Conservation (phyloP, 1,140 invertebrate species). For the Chelonus insularis region DNA sequence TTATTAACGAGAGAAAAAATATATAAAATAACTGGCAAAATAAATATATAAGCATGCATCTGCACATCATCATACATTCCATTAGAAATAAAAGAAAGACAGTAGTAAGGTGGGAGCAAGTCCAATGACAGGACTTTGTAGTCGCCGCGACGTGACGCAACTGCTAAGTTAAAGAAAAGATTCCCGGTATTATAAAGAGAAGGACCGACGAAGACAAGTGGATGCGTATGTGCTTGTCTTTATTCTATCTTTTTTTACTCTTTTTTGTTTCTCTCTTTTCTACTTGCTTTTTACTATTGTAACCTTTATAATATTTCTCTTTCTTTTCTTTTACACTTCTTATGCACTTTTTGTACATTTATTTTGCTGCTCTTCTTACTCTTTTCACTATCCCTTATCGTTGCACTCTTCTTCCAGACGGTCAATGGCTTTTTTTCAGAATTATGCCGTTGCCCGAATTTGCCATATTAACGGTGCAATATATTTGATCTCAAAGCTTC, state of each 20-base stretch:
- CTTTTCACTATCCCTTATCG: slow-evolving; percentile 10
- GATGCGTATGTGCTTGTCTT: slow-evolving; percentile 22
- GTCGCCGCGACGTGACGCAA: slow-evolving; percentile 57
- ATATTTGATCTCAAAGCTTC: neutral
- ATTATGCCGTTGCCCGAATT: slow-evolving; percentile 57
- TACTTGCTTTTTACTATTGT: slow-evolving; percentile 31
- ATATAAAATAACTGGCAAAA: too few relatives aligned
- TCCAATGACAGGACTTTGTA: slow-evolving; percentile 46
- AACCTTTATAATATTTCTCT: too few relatives aligned
- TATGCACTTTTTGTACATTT: slow-evolving; percentile 10
- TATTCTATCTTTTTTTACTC: neutral
- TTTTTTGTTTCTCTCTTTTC: slow-evolving; percentile 22
- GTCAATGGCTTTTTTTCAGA: slow-evolving; percentile 54
- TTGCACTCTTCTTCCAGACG: slow-evolving; percentile 38
- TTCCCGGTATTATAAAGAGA: slow-evolving; percentile 46
- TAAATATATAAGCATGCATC: too few relatives aligned
- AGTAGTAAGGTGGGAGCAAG: slow-evolving; percentile 24
- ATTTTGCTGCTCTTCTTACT: slow-evolving; percentile 20
- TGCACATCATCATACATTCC: neutral
- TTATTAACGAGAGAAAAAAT: too few relatives aligned
- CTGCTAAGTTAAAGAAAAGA: slow-evolving; percentile 49
- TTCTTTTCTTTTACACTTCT: slow-evolving; percentile 4
- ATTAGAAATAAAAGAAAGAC: neutral
- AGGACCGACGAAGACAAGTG: slow-evolving; percentile 18
- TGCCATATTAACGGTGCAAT: slow-evolving; percentile 47